Percentiles rank a stretch among this genome's conserved stretches.
Conservation (phyloP, 2,888 invertebrate genomes). For the Agrochola litura region DNA sequence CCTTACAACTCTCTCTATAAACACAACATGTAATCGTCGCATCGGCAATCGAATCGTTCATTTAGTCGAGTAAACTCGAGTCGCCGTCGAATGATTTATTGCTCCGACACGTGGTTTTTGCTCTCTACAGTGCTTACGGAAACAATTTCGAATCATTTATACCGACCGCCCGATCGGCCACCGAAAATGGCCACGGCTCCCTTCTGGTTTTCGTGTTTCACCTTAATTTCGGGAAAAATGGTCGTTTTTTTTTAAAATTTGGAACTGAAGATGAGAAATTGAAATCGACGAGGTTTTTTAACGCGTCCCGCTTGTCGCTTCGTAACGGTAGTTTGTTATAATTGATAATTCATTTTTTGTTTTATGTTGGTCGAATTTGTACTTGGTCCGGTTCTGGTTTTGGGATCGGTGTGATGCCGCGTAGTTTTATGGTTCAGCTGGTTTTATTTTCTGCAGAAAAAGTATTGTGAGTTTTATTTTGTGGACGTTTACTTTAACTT, state of each 20-base stretch:
- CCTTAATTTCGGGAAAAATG: slow-evolving; percentile 84
- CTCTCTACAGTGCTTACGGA: slow-evolving; percentile 83
- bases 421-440: slow-evolving; percentile 21
- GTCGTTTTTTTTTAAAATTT: slow-evolving; percentile 72
- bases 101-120: slow-evolving; percentile 89
- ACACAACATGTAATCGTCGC: slow-evolving; percentile 84
- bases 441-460: slow-evolving; percentile 1
- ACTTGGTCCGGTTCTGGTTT: slow-evolving; percentile 38
- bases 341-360: slow-evolving; percentile 64
- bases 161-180: slow-evolving; percentile 83
- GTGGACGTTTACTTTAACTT: no score
- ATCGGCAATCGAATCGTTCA: slow-evolving; percentile 87
- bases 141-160: slow-evolving; percentile 90
- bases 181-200: slow-evolving; percentile 78
- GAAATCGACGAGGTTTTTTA: slow-evolving; percentile 79
- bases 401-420: slow-evolving; percentile 9
- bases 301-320: slow-evolving; percentile 66
- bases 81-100: slow-evolving; percentile 89
- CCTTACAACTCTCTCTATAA: slow-evolving; percentile 87
- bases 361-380: slow-evolving; percentile 45
- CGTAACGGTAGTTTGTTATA: slow-evolving; percentile 71
- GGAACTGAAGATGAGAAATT: slow-evolving; percentile 79
- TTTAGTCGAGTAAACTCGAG: slow-evolving; percentile 88
- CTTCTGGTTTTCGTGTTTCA: slow-evolving; percentile 80
- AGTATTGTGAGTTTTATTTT: background rate